A percentile compares a stretch with the other conserved stretches of the same genome.
These are phyloP conservation scores for Cordilura impudica DNA, from an alignment of 2,888 invertebrate species.

Conservation along the genomic window DNA sequence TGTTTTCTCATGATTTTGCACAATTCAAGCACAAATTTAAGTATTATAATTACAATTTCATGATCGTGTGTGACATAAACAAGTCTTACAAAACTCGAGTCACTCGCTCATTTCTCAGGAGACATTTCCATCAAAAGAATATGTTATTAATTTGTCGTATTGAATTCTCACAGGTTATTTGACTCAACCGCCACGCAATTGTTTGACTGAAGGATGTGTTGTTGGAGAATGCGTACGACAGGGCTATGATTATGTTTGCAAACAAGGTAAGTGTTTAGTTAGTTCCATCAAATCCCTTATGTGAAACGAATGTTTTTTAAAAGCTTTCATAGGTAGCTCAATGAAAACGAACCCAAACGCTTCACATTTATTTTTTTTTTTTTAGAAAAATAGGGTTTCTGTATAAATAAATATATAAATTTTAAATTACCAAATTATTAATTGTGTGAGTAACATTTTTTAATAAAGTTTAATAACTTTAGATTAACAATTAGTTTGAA, in stretches of 20 bases:
- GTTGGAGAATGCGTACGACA: constrained; percentile 91
- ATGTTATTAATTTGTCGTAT: neutral
- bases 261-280: constrained; percentile 75
- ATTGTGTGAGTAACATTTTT: constrained; percentile 64
- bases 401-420: constrained; percentile 8
- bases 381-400: constrained; percentile 34
- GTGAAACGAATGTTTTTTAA: constrained; percentile 10
- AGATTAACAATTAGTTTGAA: constrained; percentile 69
- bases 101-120: constrained; percentile 32
- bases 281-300: neutral
- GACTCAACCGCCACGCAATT: constrained; percentile 81
- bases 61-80: constrained; percentile 11
- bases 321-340: constrained; percentile 55
- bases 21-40: neutral
- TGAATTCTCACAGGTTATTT: constrained; percentile 69
- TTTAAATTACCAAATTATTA: constrained; percentile 28
- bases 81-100: constrained; percentile 26
- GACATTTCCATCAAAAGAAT: neutral
- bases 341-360: constrained; percentile 12
- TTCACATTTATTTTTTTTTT: neutral
- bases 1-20: constrained; percentile 46
- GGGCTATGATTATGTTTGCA: constrained; percentile 86
- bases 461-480: constrained; percentile 51
- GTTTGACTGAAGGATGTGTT: constrained; percentile 90
- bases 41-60: constrained; percentile 4